Percentiles rank a stretch among this genome's conserved stretches.
Conservation (phyloP, 2,888 invertebrate species). For the Rotaria magnacalcarata region DNA sequence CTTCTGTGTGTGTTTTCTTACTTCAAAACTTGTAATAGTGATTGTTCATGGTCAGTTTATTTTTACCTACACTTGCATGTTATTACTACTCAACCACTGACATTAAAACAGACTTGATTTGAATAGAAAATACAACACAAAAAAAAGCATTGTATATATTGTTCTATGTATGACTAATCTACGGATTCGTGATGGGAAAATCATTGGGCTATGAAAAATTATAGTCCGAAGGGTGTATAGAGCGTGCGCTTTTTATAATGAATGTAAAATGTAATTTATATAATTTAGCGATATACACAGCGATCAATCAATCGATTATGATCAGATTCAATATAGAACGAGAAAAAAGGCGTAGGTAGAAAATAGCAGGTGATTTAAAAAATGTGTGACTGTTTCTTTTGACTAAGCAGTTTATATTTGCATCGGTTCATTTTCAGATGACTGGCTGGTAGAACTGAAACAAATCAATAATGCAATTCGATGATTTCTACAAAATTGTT, state of each 20-base stretch:
- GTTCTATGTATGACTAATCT: too few species aligned
- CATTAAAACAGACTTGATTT: neutral
- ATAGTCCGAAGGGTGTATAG: too few species aligned
- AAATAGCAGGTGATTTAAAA: neutral
- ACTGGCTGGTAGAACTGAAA: neutral
- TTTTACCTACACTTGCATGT: neutral
- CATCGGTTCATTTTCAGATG: neutral
- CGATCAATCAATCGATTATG: neutral
- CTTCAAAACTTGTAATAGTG: neutral
- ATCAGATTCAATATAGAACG: neutral
- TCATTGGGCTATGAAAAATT: neutral
- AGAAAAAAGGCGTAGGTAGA: neutral
- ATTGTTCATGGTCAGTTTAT: neutral
- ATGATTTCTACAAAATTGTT: neutral
- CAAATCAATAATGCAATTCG: slow-evolving; percentile 8
- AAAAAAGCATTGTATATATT: neutral
- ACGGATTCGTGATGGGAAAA: neutral
- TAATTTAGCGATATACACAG: neutral
- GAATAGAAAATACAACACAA: neutral
- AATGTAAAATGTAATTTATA: neutral
- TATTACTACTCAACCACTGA: neutral
- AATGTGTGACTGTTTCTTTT: neutral
- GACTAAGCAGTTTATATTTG: neutral
- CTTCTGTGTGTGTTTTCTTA: neutral
- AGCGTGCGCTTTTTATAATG: too few species aligned